phyloP scores from a whole-genome alignment of 2,113 vertebrate genomes.

The Madoqua kirkii region DNA sequence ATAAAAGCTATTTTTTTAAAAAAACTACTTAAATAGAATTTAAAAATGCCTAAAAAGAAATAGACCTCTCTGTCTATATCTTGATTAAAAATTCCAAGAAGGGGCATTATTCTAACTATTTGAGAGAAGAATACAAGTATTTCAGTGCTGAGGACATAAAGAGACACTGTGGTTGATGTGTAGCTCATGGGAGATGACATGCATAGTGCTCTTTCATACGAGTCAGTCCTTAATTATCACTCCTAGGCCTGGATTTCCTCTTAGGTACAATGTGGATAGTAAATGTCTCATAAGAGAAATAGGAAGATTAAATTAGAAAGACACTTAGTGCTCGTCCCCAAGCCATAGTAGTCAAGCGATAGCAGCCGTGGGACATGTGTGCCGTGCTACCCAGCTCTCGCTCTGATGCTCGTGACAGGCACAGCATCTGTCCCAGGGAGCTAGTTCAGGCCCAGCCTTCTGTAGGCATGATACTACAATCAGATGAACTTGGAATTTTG shows the following conservation, averaged over 20 bases:
- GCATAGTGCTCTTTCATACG: neutral
- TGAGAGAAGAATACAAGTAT: neutral
- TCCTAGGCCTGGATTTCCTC: neutral
- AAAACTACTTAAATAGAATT: neutral
- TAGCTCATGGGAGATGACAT: neutral
- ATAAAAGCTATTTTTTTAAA: neutral
- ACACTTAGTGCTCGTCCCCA: neutral
- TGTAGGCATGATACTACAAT: neutral
- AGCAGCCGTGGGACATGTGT: neutral
- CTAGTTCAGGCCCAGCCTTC: neutral
- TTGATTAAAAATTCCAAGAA: neutral
- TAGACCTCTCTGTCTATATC: neutral
- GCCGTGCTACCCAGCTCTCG: neutral
- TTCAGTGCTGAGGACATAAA: neutral
- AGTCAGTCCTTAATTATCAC: neutral
- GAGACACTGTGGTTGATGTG: neutral
- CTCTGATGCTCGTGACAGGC: neutral
- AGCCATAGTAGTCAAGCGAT: neutral
- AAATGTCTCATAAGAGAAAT: neutral
- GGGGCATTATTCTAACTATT: neutral
- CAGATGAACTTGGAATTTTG: neutral
- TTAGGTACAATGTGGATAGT: neutral
- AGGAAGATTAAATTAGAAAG: neutral
- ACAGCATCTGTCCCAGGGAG: neutral
- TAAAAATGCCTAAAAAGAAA: neutral